Percentiles rank a stretch among this genome's conserved stretches.
phyloP scores from a whole-genome alignment of 2,888 invertebrate species.

The Cosmia trapezina region DNA sequence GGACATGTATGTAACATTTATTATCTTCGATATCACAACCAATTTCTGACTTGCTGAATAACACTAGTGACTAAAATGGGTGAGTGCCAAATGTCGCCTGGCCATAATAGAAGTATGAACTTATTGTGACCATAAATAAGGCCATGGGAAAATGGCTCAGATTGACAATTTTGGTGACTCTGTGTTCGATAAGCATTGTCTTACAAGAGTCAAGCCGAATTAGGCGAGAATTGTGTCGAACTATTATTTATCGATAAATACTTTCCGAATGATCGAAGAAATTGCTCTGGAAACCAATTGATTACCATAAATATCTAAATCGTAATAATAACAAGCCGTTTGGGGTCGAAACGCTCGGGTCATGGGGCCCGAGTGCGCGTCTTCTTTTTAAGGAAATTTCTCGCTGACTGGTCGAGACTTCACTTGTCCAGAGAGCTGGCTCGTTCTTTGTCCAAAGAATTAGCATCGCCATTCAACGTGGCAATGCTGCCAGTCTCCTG shows the following conservation, averaged over 20 bases:
- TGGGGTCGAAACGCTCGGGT: no score
- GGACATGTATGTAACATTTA: slow-evolving; percentile 8
- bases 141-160: slow-evolving; percentile 45
- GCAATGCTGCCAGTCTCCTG: no score
- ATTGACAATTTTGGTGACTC: slow-evolving; percentile 37
- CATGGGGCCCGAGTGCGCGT: no score
- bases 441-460: no score
- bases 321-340: no score
- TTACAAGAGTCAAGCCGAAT: slow-evolving; percentile 12
- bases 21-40: slow-evolving; percentile 32
- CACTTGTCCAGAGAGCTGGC: no score
- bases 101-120: slow-evolving; percentile 34
- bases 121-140: slow-evolving; percentile 38
- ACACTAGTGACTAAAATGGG: slow-evolving; percentile 30
- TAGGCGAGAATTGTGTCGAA: slow-evolving; percentile 6
- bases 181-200: slow-evolving; percentile 35
- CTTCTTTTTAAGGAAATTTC: no score
- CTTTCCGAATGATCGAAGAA: background rate
- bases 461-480: no score
- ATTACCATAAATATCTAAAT: background rate
- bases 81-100: slow-evolving; percentile 25
- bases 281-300: background rate
- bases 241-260: background rate
- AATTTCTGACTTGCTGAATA: slow-evolving; percentile 30
- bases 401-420: no score